These are phyloP conservation scores for Beroe ovata DNA, from an alignment of 37 sponge, comb jelly and placozoan genomes.

Conservation along the genomic window DNA sequence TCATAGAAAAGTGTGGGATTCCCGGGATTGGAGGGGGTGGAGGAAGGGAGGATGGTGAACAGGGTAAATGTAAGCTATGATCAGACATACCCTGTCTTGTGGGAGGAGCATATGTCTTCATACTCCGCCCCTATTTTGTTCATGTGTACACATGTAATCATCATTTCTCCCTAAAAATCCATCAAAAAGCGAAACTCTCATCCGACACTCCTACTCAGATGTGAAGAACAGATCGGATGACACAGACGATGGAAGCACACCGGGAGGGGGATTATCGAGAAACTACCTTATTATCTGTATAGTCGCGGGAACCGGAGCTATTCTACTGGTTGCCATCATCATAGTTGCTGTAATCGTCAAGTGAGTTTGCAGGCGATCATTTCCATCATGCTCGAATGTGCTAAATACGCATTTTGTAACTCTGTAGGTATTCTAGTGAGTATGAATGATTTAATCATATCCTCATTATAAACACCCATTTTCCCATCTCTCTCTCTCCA, in stretches of 20 bases:
- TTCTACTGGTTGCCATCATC: slow-evolving; percentile 4
- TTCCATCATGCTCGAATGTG: too few relatives aligned
- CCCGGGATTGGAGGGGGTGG: background rate
- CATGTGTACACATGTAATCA: too few relatives aligned
- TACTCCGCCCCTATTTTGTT: too few relatives aligned
- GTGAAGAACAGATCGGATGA: slow-evolving; percentile 48
- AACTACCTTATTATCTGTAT: slow-evolving; percentile 56
- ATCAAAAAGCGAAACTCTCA: too few relatives aligned
- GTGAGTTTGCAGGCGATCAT: slow-evolving; percentile 41
- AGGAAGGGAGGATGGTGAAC: background rate
- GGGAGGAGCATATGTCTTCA: too few relatives aligned
- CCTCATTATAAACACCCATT: too few relatives aligned
- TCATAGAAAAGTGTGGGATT: slow-evolving; percentile 23
- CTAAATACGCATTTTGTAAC: too few relatives aligned
- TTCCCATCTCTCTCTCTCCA: background rate
- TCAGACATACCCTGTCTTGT: too few relatives aligned
- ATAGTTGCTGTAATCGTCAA: slow-evolving; percentile 44
- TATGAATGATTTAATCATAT: too few relatives aligned
- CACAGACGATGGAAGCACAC: background rate
- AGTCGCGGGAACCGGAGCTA: slow-evolving; percentile 12
- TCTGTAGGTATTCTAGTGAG: too few relatives aligned
- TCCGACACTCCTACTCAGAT: background rate
- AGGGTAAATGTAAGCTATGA: slow-evolving; percentile 43
- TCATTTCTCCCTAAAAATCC: too few relatives aligned
- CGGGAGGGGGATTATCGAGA: background rate